A percentile compares a stretch with the other conserved stretches of the same genome.
These are phyloP conservation scores for Melikaiella ostensackeni DNA, from an alignment of 2,888 invertebrate genomes.

Conservation along the genomic window DNA sequence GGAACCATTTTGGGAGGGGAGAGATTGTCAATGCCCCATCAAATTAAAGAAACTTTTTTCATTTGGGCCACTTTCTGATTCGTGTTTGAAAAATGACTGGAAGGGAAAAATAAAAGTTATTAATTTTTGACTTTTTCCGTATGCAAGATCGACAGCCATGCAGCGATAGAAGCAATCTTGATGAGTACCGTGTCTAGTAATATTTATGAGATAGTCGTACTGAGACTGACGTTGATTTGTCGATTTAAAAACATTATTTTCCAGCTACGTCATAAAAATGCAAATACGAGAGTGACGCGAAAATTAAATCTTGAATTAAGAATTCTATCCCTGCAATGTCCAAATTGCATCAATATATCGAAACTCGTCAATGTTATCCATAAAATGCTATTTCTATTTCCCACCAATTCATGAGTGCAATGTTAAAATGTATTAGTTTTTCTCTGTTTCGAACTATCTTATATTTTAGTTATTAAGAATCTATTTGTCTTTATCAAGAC, in stretches of 20 bases:
- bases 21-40: too few relatives aligned
- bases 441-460: neutral
- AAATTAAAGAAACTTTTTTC: too few relatives aligned
- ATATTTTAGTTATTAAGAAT: neutral
- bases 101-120: neutral
- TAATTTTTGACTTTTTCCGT: constrained; percentile 6
- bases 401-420: neutral
- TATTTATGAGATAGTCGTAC: constrained; percentile 27
- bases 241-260: constrained; percentile 53
- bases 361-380: neutral
- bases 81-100: neutral
- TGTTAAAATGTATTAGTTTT: neutral
- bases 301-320: constrained; percentile 53
- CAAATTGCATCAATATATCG: neutral
- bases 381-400: neutral
- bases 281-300: constrained; percentile 48
- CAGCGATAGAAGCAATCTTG: constrained; percentile 5
- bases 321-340: constrained; percentile 7
- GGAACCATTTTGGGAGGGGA: too few relatives aligned
- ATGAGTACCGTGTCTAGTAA: constrained; percentile 11
- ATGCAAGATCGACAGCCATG: neutral
- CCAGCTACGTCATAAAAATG: constrained; percentile 53
- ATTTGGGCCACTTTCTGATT: neutral
- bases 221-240: constrained; percentile 41
- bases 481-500: too few relatives aligned